A percentile compares a stretch with the other conserved stretches of the same genome.
Evolutionary conservation across 2,888 invertebrate species (phyloP).

Genomic region (Eupithecia inturbata): DNA sequence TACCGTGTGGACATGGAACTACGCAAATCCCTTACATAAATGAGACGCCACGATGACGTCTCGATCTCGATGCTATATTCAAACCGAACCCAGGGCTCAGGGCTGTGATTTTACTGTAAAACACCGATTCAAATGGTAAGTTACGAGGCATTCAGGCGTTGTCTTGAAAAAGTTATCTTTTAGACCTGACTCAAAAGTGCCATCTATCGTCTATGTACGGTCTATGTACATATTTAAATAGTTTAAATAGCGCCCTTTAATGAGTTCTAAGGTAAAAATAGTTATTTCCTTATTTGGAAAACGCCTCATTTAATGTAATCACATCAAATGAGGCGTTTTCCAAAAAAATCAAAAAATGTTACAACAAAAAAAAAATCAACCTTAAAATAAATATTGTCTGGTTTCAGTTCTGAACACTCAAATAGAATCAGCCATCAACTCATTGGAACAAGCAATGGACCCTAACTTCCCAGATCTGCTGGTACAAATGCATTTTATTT

Average conservation of each 20-base stretch:
- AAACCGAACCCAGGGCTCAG: neutral
- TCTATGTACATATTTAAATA: neutral
- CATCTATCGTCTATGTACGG: neutral
- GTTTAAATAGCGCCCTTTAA: no score
- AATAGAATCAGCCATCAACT: slow-evolving; percentile 52
- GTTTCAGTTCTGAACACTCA: slow-evolving; percentile 56
- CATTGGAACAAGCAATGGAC: slow-evolving; percentile 49
- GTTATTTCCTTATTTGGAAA: neutral
- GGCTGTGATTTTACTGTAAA: no score
- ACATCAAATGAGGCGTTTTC: no score
- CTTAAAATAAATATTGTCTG: neutral
- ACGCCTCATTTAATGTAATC: neutral
- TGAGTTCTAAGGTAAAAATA: no score
- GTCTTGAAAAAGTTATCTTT: no score
- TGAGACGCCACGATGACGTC: neutral
- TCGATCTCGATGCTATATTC: neutral
- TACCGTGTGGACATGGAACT: neutral
- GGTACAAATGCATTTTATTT: slow-evolving; percentile 48
- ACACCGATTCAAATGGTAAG: no score
- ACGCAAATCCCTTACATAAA: neutral
- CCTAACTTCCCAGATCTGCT: slow-evolving; percentile 55
- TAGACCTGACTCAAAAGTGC: neutral
- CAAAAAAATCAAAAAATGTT: no score
- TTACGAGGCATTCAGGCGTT: no score
- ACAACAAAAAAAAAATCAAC: no score